Evolutionary conservation across 2,888 invertebrate genomes (phyloP), one percentile per base, ranked within the genome.

Genomic region (Ochropacha duplaris): DNA sequence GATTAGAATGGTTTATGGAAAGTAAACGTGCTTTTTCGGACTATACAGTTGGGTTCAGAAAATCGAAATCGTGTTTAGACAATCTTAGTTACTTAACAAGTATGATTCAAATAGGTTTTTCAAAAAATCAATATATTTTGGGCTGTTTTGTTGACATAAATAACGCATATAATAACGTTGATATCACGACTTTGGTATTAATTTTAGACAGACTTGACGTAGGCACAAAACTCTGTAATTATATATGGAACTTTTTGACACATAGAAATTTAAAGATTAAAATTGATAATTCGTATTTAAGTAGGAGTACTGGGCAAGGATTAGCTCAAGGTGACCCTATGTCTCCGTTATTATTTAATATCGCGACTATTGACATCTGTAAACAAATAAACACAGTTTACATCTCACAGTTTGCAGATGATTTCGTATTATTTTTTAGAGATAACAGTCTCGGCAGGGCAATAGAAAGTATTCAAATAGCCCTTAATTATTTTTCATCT

Each of bases 321-420:
- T n/a, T n/a, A n/a, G n/a, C n/a, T n/a, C n/a, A n/a, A n/a, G n/a
- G n/a, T n/a, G n/a, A n/a, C n/a, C n/a, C n/a, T n/a, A n/a, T n/a
- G n/a, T n/a, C n/a, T n/a, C n/a, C n/a, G n/a, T n/a, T n/a, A n/a
- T n/a, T n/a, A n/a, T n/a, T n/a, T n/a, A n/a, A n/a, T n/a, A n/a
- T n/a, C n/a, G n/a, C n/a, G n/a, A n/a, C n/a, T n/a, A n/a, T n/a
- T n/a, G n/a, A n/a, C n/a, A n/a, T n/a, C n/a, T n/a, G n/a, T n/a
- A n/a, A n/a, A n/a, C n/a, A n/a, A n/a, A n/a, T n/a, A n/a, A n/a
- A n/a, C n/a, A n/a, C n/a, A n/a, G n/a, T n/a, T n/a, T 6, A 11
- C 0, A 52, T 67, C 1, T 58, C 55, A 0, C 68, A 71, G 16
- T 71, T 68, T 31, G 73, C 70, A 0, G 71, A 72, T 44, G 69